Evolutionary conservation across 2,888 invertebrate genomes (phyloP), one percentile per base, ranked within the genome.

Genomic region (Buathra laborator): DNA sequence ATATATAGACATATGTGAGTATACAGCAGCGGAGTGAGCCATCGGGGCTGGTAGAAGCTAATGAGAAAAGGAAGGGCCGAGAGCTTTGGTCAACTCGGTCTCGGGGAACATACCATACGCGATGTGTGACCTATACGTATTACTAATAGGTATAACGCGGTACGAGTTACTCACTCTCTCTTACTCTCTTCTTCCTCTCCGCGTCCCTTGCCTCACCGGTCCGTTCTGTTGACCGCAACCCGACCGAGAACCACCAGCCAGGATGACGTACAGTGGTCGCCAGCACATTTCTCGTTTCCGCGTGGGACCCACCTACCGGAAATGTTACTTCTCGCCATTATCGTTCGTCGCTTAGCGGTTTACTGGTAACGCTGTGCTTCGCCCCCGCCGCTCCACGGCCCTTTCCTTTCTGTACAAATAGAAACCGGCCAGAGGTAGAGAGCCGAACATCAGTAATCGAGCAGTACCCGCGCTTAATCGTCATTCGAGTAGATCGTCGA

Each of bases 341-440:
- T 85, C 84, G 84, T 85, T 85, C 84, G 78, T 85, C 84, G 84
- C 84, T 85, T 85, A 85, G 84, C 74, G 84, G 84, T 85, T 85
- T 81, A 66, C 72, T 78, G 66, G 9, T 48, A 37, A 78, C 59
- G 29, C 62, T 48, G 19, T 56, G 53, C 37, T 59, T 29, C 5
- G 14, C 16, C 43, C 24, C 19, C n/a, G 3, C n/a, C 44, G 24
- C 56, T 37, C 62, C 0, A 37, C 43, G 10, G 46, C 10, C 46
- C 12, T 62, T 74, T 81, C 46, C 66, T 14, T 62, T 37, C 37
- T 14, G 19, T 37, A 37, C 37, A 19, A 72, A 59, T 37, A 48
- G 67, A 68, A 78, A 77, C 66, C 16, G 29, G 48, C 51, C 24
- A n/a, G 56, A 46, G 37, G 53, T 72, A 9, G 37, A 37, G 37